Base-by-base conservation (phyloP, 2,888 invertebrate species). In the Drosophila mercatorum region DNA sequence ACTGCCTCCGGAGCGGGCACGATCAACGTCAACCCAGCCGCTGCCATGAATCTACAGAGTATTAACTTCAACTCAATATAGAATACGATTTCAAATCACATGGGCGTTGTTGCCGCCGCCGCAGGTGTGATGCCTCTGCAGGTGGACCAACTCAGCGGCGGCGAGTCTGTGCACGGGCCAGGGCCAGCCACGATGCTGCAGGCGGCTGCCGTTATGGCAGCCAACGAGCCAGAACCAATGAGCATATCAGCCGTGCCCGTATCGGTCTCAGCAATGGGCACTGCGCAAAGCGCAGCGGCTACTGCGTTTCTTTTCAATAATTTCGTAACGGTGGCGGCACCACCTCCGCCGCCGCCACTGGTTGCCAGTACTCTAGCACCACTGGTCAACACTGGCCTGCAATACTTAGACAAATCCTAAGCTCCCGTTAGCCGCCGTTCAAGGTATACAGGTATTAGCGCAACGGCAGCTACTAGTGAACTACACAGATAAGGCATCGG, bases 61-160 rank as follows among this genome's bases (percentile, higher is more conserved):
- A 94, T 96, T 73, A 96, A 96, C 92, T 96, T 96, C 86, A 96
- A 96, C 92, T 95, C 95, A 90, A 95, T 96, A 94, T 96, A 95
- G 95, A 91, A 91, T 89, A 89, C 91, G 83, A 87, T 91, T 80
- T 85, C 92, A 66, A 90, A 83, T 82, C 84, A 89, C 62, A 82
- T 83, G 75, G 81, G 80, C 63, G 75, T 78, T 78, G 81, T 81
- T 44, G 73, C 80, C 47, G 73, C 72, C 59, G 76, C 80, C 64
- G 75, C 80, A 58, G 80, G 75, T 51, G 75, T 65, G 57, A 70
- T 74, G 80, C 74, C 68, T 46, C 55, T 71, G 56, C 72, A 70
- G 65, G 64, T 68, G 36, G 78, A 77, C 43, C 77, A 74, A 63
- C 55, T 78, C 12, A 59, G 58, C 73, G 55, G 68, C 26, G 63